Base-by-base conservation (phyloP, 2,888 invertebrate species). In the Perizoma flavofasciatum region DNA sequence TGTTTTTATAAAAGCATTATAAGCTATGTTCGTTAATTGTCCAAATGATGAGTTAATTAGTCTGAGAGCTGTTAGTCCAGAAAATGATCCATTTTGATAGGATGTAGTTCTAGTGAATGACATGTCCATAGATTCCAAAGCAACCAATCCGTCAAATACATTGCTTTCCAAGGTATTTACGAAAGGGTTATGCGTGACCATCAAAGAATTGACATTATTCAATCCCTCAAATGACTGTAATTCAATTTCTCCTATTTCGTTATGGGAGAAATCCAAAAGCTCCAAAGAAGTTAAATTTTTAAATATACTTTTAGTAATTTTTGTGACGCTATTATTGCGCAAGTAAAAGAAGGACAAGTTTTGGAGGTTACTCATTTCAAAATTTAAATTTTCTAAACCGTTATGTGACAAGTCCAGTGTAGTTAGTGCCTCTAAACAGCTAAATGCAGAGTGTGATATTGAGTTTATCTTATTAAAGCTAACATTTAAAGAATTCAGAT, bases 41-140 rank as follows among this genome's bases (percentile, higher is more conserved):
- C 72, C 65, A 56, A 43, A 61, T 39, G 72, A 62, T 8, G 64
- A 55, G 52, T 72, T 68, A 1, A 72, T 9, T 39, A 55, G 22
- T 7, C 40, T 57, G 0, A 69, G 51, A 11, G 55, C 40, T 33
- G 35, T 8, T 9, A 66, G 48, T 34, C 65, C 65, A 9, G 60
- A 57, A 55, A 68, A 68, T 0, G 68, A 68, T 39, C 50, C 54
- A 51, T 68, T 68, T 65, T 59, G n/a, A 40, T 56, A 65, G 9
- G 32, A 32, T 1, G 45, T 39, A 4, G 61, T 65, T 45, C 59
- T 65, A 1, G 52, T 62, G 41, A 5, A 50, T 11, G 63, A 57
- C 33, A 66, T 50, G 43, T 68, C 59, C 45, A 68, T 9, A n/a
- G 37, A 60, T 46, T 47, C 8, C 44, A 68, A 56, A 46, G 56